phyloP scores from a whole-genome alignment of 1,140 invertebrate genomes.

The Megalonaias nervosa region DNA sequence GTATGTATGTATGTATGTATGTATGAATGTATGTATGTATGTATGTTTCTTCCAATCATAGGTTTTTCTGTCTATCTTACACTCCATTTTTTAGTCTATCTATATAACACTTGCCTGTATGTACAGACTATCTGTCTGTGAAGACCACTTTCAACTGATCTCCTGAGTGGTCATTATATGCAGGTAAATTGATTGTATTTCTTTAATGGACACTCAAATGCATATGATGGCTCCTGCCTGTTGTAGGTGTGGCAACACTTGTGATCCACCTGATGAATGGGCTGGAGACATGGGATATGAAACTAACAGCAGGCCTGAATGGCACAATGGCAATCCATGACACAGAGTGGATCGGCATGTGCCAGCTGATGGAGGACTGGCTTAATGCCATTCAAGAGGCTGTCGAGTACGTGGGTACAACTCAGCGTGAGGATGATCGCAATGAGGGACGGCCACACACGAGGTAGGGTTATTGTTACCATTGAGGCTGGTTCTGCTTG shows the following conservation, averaged over 20 bases:
- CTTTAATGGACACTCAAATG: no score
- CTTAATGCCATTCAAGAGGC: conserved; percentile 48
- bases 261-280: conserved; percentile 63
- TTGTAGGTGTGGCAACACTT: conserved; percentile 62
- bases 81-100: no score
- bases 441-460: conserved; percentile 54
- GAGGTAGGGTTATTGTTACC: conserved; percentile 43
- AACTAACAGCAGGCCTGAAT: conserved; percentile 51
- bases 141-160: no score
- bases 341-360: conserved; percentile 65
- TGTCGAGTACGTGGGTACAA: conserved; percentile 58
- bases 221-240: neutral
- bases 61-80: no score
- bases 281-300: conserved; percentile 65
- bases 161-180: no score
- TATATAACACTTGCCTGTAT: no score
- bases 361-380: conserved; percentile 68
- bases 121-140: no score
- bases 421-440: conserved; percentile 57
- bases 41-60: no score
- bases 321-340: conserved; percentile 60
- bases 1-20: no score
- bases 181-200: no score
- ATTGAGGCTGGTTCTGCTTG: no score
- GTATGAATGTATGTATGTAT: no score